These are phyloP conservation scores for Hexactinellida sp. DNA, from an alignment of 37 sponge, comb jelly and placozoan species.

Conservation along the genomic window DNA sequence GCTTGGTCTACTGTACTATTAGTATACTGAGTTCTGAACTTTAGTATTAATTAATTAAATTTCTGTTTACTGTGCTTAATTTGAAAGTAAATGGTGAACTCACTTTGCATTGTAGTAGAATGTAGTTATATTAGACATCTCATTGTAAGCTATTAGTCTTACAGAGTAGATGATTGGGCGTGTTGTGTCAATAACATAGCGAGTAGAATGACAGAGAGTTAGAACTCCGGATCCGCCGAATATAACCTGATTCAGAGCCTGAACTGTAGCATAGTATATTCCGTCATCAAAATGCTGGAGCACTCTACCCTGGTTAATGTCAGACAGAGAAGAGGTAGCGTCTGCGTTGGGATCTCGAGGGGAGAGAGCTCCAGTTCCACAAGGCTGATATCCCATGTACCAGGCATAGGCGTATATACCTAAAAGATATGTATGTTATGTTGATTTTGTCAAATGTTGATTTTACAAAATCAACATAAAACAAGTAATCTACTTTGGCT, in stretches of 20 bases:
- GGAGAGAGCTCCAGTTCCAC: not conserved
- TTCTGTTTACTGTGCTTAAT: too few relatives aligned
- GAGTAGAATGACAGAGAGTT: conserved; percentile 56
- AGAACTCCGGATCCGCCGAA: conserved; percentile 71
- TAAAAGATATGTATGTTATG: too few relatives aligned
- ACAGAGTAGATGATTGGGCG: conserved; percentile 36
- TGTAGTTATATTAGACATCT: not conserved
- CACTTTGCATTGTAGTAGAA: not conserved
- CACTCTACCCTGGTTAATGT: not conserved
- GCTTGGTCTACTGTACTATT: too few relatives aligned
- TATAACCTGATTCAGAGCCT: conserved; percentile 31
- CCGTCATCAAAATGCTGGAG: conserved; percentile 39
- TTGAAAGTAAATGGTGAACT: too few relatives aligned
- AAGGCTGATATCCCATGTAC: conserved; percentile 42
- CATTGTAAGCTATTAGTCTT: not conserved
- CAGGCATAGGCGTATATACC: conserved; percentile 60
- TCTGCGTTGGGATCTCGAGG: not conserved
- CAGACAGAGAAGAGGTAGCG: not conserved
- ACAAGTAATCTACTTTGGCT: too few relatives aligned
- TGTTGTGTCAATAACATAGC: conserved; percentile 51
- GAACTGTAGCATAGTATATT: conserved; percentile 53
- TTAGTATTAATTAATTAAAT: too few relatives aligned
- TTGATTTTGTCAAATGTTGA: too few relatives aligned
- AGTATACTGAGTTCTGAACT: too few relatives aligned
- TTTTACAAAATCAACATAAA: too few relatives aligned